Evolutionary conservation across 2,888 invertebrate species (phyloP), one percentile per base, ranked within the genome.

Genomic region (Stramonita haemastoma): DNA sequence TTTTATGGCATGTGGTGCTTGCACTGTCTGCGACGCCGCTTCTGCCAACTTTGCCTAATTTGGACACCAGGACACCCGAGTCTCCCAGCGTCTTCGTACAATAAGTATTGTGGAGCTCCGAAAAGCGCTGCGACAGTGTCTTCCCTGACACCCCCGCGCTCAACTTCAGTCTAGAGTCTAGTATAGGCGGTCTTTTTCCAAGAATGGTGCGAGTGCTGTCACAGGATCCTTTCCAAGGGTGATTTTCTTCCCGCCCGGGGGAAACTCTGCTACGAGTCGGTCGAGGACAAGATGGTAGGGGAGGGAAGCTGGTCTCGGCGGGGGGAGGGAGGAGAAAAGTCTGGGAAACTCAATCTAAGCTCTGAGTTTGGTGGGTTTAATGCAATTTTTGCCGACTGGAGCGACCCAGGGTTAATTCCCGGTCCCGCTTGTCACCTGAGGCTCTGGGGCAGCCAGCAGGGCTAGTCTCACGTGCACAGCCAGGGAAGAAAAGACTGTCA

Each of bases 1-100:
- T 83, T 88, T 88, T 88, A 88, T 88, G 88, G 81, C 88, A 88
- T 88, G 88, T 66, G 88, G 88, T 88, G 79, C 83, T 81, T 66
- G 66, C 81, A 66, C 81, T 60, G 88, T 83, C 83, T 83, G 34
- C 60, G 57, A 36, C 88, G 81, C 34, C 32, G 66, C 88, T 29
- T 46, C 60, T 88, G 81, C 88, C 88, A 88, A 79, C 81, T 56
- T 88, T 79, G 77, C 79, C 88, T 88, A 88, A 88, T 88, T 88
- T 88, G 60, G 86, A 86, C 86, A 86, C 86, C 60, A 32, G 86
- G 57, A 60, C 86, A 86, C 32, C n/a, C 29, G n/a, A 86, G 32
- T 26, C 60, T 56, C 56, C 29, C 29, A 17, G 57, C 29, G 29
- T 84, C 84, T 57, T 19, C 86, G 86, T 86, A 66, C 34, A 86